These are phyloP conservation scores for Margarornis squamiger DNA, from an alignment of 2,797 vertebrate genomes.

Conservation along the genomic window DNA sequence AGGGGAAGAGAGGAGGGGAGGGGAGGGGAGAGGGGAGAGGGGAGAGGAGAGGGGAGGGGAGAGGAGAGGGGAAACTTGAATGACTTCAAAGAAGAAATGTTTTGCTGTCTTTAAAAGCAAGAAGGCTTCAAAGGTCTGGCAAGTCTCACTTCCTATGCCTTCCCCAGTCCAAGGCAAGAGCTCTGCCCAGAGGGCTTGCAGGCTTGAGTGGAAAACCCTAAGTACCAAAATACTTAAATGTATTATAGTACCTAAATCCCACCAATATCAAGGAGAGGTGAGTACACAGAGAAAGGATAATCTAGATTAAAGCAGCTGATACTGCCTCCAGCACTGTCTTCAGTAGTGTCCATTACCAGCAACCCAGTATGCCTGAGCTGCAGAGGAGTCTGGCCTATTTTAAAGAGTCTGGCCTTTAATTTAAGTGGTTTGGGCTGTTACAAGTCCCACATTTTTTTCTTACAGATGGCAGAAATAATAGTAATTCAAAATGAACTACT, in stretches of 20 bases:
- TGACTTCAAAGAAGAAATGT: neutral
- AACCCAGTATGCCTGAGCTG: neutral
- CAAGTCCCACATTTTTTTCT: neutral
- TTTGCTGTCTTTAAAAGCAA: neutral
- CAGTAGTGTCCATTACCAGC: neutral
- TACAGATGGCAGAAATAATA: neutral
- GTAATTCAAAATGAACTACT: neutral
- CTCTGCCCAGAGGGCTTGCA: neutral
- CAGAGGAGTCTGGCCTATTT: neutral
- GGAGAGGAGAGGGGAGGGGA: rapidly evolving
- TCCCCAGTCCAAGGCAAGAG: neutral
- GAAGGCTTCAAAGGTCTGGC: neutral
- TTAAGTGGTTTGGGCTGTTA: neutral
- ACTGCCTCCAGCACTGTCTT: neutral
- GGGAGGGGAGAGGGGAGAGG: too few relatives aligned
- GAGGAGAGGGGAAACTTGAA: neutral
- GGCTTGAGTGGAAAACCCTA: neutral
- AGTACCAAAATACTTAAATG: neutral
- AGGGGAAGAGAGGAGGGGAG: rapidly evolving
- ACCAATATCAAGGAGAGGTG: neutral
- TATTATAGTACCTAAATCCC: neutral
- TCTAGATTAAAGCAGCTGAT: neutral
- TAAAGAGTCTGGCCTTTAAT: neutral
- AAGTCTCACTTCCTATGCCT: neutral
- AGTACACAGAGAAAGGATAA: neutral